These are phyloP conservation scores for Leptocoma aspasia DNA, from an alignment of 2,113 vertebrate species.

Conservation along the genomic window DNA sequence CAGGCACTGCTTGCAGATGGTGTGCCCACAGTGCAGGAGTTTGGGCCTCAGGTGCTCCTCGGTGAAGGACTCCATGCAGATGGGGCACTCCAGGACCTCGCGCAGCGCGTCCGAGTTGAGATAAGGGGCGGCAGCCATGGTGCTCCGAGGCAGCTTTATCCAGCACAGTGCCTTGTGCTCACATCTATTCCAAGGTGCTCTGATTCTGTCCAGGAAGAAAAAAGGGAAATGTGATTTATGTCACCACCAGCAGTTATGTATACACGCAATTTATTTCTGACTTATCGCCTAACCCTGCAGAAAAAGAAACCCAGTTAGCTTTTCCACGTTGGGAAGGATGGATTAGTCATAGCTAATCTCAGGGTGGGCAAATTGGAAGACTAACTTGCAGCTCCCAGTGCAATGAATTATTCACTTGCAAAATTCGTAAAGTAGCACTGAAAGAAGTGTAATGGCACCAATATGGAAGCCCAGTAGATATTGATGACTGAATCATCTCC, in stretches of 20 bases:
- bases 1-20: conserved; percentile 91
- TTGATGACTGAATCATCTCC: conserved; percentile 61
- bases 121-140: conserved; percentile 81
- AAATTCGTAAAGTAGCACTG: conserved; percentile 34
- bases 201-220: conserved; percentile 37
- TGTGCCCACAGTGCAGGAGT: conserved; percentile 93
- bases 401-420: conserved; percentile 49
- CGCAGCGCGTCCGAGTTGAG: conserved; percentile 90
- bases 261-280: conserved; percentile 19
- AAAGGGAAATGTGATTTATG: conserved; percentile 49
- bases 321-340: neutral
- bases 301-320: conserved; percentile 7
- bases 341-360: conserved; percentile 54
- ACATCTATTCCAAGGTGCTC: conserved; percentile 43
- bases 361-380: conserved; percentile 34
- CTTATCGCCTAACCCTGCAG: conserved; percentile 20
- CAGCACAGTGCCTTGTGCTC: neutral
- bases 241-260: neutral
- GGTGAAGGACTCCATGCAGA: conserved; percentile 94
- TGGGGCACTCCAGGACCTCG: conserved; percentile 94
- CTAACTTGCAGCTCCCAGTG: neutral
- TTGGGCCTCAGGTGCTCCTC: conserved; percentile 92
- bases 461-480: conserved; percentile 54
- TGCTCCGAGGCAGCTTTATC: neutral
- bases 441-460: conserved; percentile 45